Conservation (phyloP, 2,797 vertebrate species). For the Molossus molossus region DNA sequence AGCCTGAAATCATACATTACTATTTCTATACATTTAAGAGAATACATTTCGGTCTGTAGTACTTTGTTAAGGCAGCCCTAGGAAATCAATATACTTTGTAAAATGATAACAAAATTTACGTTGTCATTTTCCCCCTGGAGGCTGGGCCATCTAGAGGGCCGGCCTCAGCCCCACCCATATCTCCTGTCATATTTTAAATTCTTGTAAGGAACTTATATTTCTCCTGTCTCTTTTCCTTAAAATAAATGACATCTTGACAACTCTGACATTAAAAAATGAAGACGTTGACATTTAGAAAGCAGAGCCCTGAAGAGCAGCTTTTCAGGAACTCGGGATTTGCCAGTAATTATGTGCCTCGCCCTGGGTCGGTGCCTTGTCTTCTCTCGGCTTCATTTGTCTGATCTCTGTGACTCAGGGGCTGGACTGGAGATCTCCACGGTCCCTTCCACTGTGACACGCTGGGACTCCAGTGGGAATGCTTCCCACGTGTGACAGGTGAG, state of each 20-base stretch:
- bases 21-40: not conserved
- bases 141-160: not conserved
- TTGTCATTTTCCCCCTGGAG: not conserved
- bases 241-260: slow-evolving; percentile 54
- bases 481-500: not conserved
- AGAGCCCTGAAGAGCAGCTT: slow-evolving; percentile 42
- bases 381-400: not conserved
- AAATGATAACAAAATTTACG: slow-evolving; percentile 6
- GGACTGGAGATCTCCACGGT: not conserved
- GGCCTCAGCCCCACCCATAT: not conserved
- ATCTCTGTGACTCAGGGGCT: not conserved
- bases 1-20: not conserved
- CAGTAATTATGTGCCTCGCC: not conserved
- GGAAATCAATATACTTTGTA: not conserved
- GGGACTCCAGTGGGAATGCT: not conserved
- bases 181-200: not conserved
- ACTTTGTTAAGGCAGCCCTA: not conserved
- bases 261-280: not conserved
- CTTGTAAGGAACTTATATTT: not conserved
- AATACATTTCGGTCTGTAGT: not conserved
- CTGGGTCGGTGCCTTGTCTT: not conserved
- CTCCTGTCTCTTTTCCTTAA: slow-evolving; percentile 44
- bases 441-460: not conserved
- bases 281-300: not conserved
- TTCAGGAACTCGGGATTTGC: not conserved